A percentile compares a stretch with the other conserved stretches of the same genome.
Conservation (phyloP, 2,797 vertebrate genomes). For the Chrosomus eos region DNA sequence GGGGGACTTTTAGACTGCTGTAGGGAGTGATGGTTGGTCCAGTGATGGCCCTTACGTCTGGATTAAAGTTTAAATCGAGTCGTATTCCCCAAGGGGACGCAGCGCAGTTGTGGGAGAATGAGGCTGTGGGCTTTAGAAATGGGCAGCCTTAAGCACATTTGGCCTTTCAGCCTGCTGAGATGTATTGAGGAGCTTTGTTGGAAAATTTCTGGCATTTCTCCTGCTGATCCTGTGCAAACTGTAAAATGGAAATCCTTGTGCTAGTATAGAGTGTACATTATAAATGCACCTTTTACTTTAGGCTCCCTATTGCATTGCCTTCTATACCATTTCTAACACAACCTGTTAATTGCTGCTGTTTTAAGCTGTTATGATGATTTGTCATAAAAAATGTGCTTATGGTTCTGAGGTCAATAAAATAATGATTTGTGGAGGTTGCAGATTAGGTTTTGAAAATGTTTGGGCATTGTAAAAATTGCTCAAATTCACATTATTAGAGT, state of each 20-base stretch:
- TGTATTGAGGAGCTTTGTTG: conserved; percentile 10
- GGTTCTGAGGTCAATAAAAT: background rate
- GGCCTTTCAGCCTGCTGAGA: background rate
- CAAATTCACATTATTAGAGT: background rate
- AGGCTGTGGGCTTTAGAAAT: conserved; percentile 1
- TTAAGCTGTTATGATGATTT: background rate
- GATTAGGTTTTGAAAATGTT: background rate
- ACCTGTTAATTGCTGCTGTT: background rate
- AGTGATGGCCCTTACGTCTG: background rate
- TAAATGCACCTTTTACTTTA: background rate
- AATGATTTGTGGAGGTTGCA: background rate
- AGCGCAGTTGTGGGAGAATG: background rate
- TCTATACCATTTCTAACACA: background rate
- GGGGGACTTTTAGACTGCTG: background rate
- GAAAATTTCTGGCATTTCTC: conserved; percentile 2
- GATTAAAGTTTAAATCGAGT: conserved; percentile 36
- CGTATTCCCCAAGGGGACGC: background rate
- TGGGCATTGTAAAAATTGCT: background rate
- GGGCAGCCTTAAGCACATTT: conserved; percentile 3
- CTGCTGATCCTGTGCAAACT: background rate
- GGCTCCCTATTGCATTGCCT: background rate
- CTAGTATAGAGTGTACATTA: background rate
- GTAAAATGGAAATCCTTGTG: background rate
- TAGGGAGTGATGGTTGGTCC: conserved; percentile 5
- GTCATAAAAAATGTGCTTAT: background rate